Conservation (phyloP, 2,797 vertebrate genomes). For the Hypotaenidia philippensis region DNA sequence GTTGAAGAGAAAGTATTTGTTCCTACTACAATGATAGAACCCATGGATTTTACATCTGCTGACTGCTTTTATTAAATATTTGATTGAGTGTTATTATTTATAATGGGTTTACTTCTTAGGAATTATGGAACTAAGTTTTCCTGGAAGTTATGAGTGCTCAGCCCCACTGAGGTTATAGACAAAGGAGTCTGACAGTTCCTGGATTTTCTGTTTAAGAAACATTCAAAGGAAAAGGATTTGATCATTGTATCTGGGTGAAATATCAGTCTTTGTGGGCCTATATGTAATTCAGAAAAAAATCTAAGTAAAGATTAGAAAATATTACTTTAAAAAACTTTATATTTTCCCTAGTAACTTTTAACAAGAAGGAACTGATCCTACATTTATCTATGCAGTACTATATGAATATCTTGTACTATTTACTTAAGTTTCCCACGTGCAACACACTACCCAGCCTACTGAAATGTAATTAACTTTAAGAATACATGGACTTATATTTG, state of each 20-base stretch:
- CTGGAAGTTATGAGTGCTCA: neutral
- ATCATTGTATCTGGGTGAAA: neutral
- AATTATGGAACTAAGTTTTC: neutral
- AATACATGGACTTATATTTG: neutral
- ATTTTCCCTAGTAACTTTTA: neutral
- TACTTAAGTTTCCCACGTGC: neutral
- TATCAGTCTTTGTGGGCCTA: neutral
- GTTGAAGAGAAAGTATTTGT: neutral
- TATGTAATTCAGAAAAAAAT: neutral
- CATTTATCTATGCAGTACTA: neutral
- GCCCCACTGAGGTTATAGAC: neutral
- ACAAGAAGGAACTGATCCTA: neutral
- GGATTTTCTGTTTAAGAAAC: neutral
- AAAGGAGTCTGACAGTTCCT: neutral
- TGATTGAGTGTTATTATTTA: neutral
- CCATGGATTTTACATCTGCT: neutral
- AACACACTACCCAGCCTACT: neutral
- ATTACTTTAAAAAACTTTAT: fast-evolving
- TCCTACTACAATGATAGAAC: neutral
- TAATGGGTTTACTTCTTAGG: neutral
- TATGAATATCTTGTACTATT: neutral
- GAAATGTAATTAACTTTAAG: neutral
- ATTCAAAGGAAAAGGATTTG: neutral
- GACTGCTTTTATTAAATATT: neutral
- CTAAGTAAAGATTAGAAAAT: neutral